phyloP scores from a whole-genome alignment of 2,113 vertebrate species.

The Melanocharis versteri region DNA sequence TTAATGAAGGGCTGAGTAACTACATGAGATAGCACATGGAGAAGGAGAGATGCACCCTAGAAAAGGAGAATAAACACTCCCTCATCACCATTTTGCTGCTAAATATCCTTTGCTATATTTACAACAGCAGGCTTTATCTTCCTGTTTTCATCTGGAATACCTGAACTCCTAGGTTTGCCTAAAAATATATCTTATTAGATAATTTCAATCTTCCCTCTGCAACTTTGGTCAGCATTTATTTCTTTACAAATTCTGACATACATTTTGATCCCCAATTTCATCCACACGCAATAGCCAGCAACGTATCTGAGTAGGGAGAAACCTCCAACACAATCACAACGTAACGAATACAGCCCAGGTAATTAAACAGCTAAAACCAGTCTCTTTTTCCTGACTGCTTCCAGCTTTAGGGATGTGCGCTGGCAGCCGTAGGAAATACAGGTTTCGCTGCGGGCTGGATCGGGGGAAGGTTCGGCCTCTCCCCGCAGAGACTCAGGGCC shows the following conservation, averaged over 20 bases:
- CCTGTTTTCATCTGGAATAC: not conserved
- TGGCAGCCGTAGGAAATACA: not conserved
- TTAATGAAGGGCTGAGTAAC: not conserved
- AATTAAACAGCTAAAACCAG: not conserved
- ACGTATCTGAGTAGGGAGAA: not conserved
- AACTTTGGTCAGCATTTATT: not conserved
- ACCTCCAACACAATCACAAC: not conserved
- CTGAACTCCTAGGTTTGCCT: not conserved
- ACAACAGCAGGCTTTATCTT: not conserved
- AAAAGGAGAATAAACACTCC: not conserved
- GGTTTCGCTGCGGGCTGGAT: not conserved
- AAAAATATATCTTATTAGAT: rapidly evolving
- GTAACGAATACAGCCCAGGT: not conserved
- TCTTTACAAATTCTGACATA: not conserved
- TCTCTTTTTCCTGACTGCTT: not conserved
- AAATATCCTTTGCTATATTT: not conserved
- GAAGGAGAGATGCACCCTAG: not conserved
- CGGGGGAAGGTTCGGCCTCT: not conserved
- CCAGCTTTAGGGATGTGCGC: not conserved
- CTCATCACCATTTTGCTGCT: not conserved
- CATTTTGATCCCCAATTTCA: not conserved
- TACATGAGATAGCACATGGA: rapidly evolving
- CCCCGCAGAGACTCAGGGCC: not conserved
- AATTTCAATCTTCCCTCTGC: not conserved
- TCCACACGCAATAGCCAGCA: rapidly evolving